Conservation (phyloP, 2,797 vertebrate species). For the Sandelia bainsii region DNA sequence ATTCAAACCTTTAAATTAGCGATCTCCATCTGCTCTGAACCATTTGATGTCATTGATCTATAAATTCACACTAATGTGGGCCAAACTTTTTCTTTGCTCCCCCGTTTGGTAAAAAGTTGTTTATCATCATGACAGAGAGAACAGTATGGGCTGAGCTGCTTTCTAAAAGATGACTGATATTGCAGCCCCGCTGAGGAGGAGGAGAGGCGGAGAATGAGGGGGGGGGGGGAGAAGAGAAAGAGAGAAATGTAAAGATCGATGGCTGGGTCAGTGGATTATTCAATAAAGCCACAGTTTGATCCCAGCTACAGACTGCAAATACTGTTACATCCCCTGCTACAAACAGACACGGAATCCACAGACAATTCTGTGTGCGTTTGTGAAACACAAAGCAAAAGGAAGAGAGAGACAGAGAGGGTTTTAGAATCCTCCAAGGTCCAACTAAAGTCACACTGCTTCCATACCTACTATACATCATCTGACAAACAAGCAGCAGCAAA, state of each 20-base stretch:
- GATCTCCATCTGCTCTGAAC: conserved; percentile 66
- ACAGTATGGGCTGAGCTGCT: conserved; percentile 55
- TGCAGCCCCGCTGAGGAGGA: conserved; percentile 60
- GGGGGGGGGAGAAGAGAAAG: too few species aligned
- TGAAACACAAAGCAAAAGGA: conserved; percentile 5
- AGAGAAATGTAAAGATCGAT: conserved; percentile 67
- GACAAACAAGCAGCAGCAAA: conserved; percentile 67
- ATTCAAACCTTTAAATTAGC: conserved; percentile 60
- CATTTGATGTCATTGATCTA: conserved; percentile 69
- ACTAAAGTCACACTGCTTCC: conserved; percentile 64
- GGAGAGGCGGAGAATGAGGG: conserved; percentile 35
- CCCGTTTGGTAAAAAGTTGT: conserved; percentile 58
- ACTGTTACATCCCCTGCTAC: conserved; percentile 51
- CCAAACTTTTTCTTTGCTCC: conserved; percentile 59
- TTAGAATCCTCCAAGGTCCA: conserved; percentile 70
- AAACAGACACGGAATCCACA: conserved; percentile 38
- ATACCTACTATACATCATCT: conserved; percentile 72
- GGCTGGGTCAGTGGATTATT: conserved; percentile 78
- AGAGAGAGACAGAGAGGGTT: conserved; percentile 18
- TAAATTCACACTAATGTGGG: conserved; percentile 67
- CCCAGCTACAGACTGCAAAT: conserved; percentile 70
- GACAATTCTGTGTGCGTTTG: conserved; percentile 22
- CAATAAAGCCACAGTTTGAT: conserved; percentile 79
- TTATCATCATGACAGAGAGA: conserved; percentile 72
- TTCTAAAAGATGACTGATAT: conserved; percentile 77